Evolutionary conservation across 2,113 vertebrate genomes (phyloP), one percentile per base, ranked within the genome.

Genomic region (Suncus etruscus): DNA sequence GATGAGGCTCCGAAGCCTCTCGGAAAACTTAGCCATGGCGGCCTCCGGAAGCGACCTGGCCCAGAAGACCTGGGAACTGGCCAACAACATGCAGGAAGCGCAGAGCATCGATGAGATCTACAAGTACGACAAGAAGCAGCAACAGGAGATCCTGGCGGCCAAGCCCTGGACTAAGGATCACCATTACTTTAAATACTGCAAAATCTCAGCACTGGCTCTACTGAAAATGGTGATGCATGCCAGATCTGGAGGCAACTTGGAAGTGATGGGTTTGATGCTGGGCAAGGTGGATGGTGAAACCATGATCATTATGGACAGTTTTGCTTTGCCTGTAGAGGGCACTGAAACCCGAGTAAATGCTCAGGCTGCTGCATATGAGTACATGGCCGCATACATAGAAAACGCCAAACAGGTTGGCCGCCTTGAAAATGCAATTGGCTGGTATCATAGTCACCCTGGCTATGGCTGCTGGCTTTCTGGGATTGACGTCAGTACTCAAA

Each of bases 161-260:
- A 99, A 99, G 96, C 99, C 99, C 18, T 99, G 99, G 99, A 99
- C 99, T 54, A 99, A 99, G 94, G 99, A 99, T 96, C 98, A 99
- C 94, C 99, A 99, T 97, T 99, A 99, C 95, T 99, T 99, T 97
- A 99, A 99, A 93, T 99, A 99, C 97, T 99, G 99, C 98, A 99
- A 99, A 98, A 98, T 99, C 93, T 99, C 99, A 8, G 99, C 99
- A 0, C 94, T 99, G 97, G 99, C 99, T 3, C 97, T 99, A 45
- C 95, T 99, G 97, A 99, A 99, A 98, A 99, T 99, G 99, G 99
- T 99, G 96, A 99, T 99, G 99, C 99, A 99, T 48, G 99, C 99
- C 93, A 96, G 99, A 89, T 99, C 99, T 0, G 99, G 99, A 39
- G 99, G 99, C 51, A 99, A 99, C 97, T 96, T 99, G 97, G 99